phyloP scores from a whole-genome alignment of 1,140 invertebrate species.

The Fopius arisanus region DNA sequence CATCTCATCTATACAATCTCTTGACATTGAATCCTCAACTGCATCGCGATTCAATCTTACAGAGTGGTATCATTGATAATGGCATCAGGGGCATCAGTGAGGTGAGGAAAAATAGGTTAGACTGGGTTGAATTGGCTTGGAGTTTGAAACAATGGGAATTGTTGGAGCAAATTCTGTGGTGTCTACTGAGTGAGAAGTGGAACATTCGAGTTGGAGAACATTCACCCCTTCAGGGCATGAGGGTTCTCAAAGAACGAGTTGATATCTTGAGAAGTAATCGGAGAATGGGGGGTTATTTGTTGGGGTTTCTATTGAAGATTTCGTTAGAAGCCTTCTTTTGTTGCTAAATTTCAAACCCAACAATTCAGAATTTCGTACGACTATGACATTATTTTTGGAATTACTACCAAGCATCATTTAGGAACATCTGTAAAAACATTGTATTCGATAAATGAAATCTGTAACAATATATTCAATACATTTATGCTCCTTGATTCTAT shows the following conservation, averaged over 20 bases:
- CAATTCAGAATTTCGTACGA: no score
- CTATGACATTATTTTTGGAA: no score
- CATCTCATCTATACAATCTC: conserved; percentile 17
- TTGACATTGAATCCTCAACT: conserved; percentile 25
- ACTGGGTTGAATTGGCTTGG: not conserved
- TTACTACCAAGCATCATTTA: no score
- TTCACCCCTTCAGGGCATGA: conserved; percentile 29
- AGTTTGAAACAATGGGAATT: not conserved
- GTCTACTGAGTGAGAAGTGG: conserved; percentile 20
- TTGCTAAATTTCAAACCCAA: no score
- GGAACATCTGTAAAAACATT: no score
- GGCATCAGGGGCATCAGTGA: not conserved
- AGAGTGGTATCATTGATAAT: no score
- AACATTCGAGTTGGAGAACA: conserved; percentile 23
- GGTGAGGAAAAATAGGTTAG: not conserved
- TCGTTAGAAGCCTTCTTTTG: no score
- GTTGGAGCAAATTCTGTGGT: not conserved
- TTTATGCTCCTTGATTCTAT: no score
- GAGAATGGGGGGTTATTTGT: not conserved
- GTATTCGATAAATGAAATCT: no score
- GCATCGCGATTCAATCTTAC: conserved; percentile 20
- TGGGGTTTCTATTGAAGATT: no score
- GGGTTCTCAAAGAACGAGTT: not conserved
- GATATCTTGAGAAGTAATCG: not conserved
- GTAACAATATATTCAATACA: no score